These are phyloP conservation scores for Anastatus disparis DNA, from an alignment of 1,140 invertebrate genomes.

Conservation along the genomic window DNA sequence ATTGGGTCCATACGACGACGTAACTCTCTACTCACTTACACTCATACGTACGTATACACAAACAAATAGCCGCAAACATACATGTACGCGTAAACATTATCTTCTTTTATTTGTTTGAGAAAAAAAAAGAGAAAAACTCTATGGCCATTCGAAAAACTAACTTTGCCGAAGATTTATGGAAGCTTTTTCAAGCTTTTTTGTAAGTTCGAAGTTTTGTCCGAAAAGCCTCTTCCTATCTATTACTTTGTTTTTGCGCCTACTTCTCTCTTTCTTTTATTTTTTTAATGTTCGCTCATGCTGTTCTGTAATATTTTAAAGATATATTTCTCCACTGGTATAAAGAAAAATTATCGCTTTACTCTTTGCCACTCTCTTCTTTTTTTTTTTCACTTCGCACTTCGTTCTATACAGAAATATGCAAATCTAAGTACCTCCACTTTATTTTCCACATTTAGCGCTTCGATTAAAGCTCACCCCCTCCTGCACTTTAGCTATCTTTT, in stretches of 20 bases:
- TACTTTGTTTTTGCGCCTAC: neutral
- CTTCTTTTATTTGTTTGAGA: too few relatives aligned
- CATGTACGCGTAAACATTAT: too few relatives aligned
- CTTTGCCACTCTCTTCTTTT: neutral
- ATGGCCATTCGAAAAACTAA: too few relatives aligned
- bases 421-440: too few relatives aligned
- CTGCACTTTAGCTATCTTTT: too few relatives aligned
- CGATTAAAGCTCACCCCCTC: neutral
- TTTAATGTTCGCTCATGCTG: neutral
- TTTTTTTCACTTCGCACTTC: too few relatives aligned
- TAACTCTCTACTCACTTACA: neutral
- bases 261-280: neutral
- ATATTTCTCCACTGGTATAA: neutral
- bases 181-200: neutral
- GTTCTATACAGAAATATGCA: too few relatives aligned
- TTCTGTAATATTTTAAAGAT: neutral
- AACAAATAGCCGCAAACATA: too few relatives aligned
- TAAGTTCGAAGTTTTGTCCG: too few relatives aligned
- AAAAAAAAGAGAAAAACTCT: too few relatives aligned
- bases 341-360: neutral
- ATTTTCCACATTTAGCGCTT: neutral
- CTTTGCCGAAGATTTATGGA: conserved; percentile 20
- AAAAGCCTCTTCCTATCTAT: too few relatives aligned
- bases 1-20: neutral
- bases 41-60: neutral